Evolutionary conservation across 2,888 invertebrate species (phyloP).

Genomic region (Leucophora obtusa): DNA sequence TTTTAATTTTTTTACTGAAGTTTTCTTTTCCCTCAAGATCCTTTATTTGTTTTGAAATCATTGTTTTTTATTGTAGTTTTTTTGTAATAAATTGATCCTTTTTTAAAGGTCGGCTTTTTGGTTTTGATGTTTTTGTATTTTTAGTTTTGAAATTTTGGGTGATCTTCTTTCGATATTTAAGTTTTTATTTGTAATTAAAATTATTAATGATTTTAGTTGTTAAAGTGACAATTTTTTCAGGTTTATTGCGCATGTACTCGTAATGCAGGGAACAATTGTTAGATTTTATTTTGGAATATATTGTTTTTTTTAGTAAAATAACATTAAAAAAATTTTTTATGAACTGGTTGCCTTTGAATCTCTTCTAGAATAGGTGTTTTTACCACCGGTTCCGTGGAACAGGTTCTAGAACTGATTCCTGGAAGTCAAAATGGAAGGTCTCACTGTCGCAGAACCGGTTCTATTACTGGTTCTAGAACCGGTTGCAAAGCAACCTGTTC

Average conservation of each 20-base stretch:
- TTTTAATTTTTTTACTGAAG: neutral
- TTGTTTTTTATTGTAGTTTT: neutral
- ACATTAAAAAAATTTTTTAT: too few relatives aligned
- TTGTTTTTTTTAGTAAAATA: too few relatives aligned
- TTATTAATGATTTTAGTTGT: conserved; percentile 37
- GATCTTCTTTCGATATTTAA: neutral
- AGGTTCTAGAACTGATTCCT: too few relatives aligned
- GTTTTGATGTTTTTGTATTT: neutral
- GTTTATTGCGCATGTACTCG: conserved; percentile 37
- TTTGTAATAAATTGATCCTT: conserved; percentile 16
- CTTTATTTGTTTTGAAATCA: conserved; percentile 5
- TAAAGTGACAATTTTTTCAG: conserved; percentile 28
- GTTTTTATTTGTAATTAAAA: conserved; percentile 11
- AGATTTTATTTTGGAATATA: too few relatives aligned
- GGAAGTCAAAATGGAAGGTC: too few relatives aligned
- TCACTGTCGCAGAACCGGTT: too few relatives aligned
- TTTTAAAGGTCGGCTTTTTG: neutral
- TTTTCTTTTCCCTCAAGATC: neutral
- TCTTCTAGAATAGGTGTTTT: too few relatives aligned
- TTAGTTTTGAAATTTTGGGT: neutral
- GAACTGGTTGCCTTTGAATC: too few relatives aligned
- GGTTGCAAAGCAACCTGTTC: too few relatives aligned
- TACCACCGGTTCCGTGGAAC: too few relatives aligned
- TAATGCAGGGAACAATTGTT: conserved; percentile 2
- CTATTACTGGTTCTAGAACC: too few relatives aligned